Evolutionary conservation across 2,888 invertebrate species (phyloP).

Genomic region (Pollenia labialis): DNA sequence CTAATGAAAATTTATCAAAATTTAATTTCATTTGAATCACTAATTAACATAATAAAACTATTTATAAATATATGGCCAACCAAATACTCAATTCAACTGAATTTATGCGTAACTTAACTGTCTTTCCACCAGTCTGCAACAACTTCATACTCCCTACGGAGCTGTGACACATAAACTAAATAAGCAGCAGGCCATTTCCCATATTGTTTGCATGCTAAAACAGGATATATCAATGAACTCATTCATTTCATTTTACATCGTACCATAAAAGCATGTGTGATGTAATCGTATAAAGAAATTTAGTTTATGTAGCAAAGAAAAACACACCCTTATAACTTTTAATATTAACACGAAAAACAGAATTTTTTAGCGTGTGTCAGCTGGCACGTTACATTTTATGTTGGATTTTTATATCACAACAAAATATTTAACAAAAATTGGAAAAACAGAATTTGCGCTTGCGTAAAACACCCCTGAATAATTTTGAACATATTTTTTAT

Average conservation of each 20-base stretch:
- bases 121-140: not conserved
- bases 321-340: constrained; percentile 61
- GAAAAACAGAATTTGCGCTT: constrained; percentile 49
- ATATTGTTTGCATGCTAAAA: constrained; percentile 51
- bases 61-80: constrained; percentile 57
- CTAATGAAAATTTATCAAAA: not conserved
- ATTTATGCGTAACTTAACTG: constrained; percentile 4
- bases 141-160: constrained; percentile 57
- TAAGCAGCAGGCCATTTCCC: constrained; percentile 68
- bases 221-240: constrained; percentile 65
- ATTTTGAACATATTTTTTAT: not conserved
- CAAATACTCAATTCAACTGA: constrained; percentile 30
- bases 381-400: constrained; percentile 52
- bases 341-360: not conserved
- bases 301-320: constrained; percentile 14
- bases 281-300: constrained; percentile 52
- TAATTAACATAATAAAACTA: constrained; percentile 64
- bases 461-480: constrained; percentile 61
- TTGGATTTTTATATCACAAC: constrained; percentile 31
- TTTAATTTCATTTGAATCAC: constrained; percentile 12
- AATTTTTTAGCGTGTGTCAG: constrained; percentile 57
- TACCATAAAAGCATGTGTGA: constrained; percentile 43
- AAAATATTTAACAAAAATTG: constrained; percentile 26
- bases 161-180: constrained; percentile 64
- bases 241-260: constrained; percentile 21